Conservation (phyloP, 1,140 invertebrate species). For the Ceratina calcarata region DNA sequence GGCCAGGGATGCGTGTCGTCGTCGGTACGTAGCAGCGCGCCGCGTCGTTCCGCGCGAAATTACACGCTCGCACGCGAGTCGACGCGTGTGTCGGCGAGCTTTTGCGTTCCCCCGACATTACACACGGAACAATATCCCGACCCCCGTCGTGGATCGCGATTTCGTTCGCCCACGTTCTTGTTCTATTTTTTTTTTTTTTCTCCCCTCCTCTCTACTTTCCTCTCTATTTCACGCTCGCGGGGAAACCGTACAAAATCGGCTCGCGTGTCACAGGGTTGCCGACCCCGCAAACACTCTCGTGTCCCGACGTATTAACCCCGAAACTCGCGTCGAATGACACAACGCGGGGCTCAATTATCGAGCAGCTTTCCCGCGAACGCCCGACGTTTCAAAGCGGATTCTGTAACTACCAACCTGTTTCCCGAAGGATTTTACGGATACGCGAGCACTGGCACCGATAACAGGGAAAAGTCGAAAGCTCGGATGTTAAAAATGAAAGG, state of each 20-base stretch:
- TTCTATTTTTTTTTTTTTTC: neutral
- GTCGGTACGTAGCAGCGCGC: neutral
- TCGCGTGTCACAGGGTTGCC: constrained; percentile 40
- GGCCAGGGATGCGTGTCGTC: neutral
- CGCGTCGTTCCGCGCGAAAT: constrained; percentile 4
- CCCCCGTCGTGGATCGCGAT: constrained; percentile 1
- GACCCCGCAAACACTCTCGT: constrained; percentile 31
- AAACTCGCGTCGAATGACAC: constrained; percentile 25
- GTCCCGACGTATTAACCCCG: constrained; percentile 33
- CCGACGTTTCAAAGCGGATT: neutral
- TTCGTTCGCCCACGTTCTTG: neutral
- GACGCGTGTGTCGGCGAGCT: neutral
- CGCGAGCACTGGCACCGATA: too few relatives aligned
- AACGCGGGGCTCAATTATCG: neutral
- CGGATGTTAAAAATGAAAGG: too few relatives aligned
- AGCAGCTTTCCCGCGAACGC: neutral
- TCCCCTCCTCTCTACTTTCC: neutral
- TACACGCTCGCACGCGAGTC: constrained; percentile 2
- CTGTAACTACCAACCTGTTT: neutral
- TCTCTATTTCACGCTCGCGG: neutral
- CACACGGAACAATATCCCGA: constrained; percentile 4
- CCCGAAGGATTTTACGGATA: too few relatives aligned
- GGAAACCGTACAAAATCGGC: constrained; percentile 44
- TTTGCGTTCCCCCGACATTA: neutral
- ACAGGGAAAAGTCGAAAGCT: too few relatives aligned